Conservation (phyloP, 1,140 invertebrate genomes). For the Zaprionus inermis region DNA sequence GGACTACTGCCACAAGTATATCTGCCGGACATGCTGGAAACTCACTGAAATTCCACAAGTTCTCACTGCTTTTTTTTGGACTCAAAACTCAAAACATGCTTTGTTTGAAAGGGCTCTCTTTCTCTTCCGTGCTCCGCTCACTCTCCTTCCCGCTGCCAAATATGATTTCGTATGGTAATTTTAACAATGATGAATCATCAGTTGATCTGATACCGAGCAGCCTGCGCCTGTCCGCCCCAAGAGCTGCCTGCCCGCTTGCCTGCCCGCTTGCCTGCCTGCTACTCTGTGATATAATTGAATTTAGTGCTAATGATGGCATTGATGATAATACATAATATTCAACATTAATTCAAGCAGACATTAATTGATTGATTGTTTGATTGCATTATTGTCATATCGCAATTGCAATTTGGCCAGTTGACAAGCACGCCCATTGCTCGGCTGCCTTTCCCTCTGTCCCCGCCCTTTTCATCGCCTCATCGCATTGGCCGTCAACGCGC, state of each 20-base stretch:
- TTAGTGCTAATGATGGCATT: constrained; percentile 82
- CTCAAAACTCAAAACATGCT: constrained; percentile 8
- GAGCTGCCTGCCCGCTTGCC: too few species aligned
- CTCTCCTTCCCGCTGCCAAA: not conserved
- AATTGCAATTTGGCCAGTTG: constrained; percentile 61
- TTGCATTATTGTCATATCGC: constrained; percentile 81
- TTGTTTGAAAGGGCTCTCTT: not conserved
- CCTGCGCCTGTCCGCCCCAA: not conserved
- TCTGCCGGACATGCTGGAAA: constrained; percentile 5
- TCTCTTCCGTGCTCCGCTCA: too few species aligned
- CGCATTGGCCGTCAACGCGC: constrained; percentile 12
- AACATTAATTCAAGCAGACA: constrained; percentile 77
- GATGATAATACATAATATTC: constrained; percentile 76
- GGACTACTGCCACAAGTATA: not conserved
- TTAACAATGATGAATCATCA: constrained; percentile 75
- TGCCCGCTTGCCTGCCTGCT: constrained; percentile 17
- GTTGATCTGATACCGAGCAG: constrained; percentile 1
- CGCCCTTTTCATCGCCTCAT: constrained; percentile 4
- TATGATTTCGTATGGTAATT: constrained; percentile 5
- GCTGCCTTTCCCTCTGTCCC: too few species aligned
- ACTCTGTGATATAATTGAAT: constrained; percentile 66
- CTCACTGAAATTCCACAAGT: constrained; percentile 13
- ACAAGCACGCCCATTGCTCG: not conserved
- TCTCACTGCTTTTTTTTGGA: constrained; percentile 12
- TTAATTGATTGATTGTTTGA: constrained; percentile 82